Evolutionary conservation across 2,797 vertebrate genomes (phyloP), one percentile per base, ranked within the genome.

Genomic region (Acanthopagrus latus): DNA sequence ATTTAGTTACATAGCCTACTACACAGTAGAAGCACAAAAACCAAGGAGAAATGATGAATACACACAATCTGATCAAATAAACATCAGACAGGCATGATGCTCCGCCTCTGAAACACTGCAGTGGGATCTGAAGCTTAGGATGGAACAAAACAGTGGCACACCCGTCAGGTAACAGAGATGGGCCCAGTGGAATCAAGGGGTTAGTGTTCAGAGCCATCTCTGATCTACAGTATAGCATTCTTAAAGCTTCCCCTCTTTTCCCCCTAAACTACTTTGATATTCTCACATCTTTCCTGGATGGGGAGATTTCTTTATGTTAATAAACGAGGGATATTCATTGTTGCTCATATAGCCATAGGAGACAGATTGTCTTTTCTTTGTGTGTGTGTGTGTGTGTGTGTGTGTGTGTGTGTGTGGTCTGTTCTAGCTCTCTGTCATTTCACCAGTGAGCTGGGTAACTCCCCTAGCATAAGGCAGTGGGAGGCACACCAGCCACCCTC

Each of bases 391-490:
- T 44, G 71, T 60, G 48, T 64, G 64, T 54, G 14, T 70, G 54
- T 44, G 71, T 62, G 51, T 57, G 60, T 52, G 48, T 50, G 76
- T 63, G 72, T 48, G 72, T 60, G 63, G 54, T 69, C 62, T 59
- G 51, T 25, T 59, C 46, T 55, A 65, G 71, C 70, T 76, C 71
- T 82, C 78, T 74, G 75, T 85, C 68, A 80, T 84, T 85, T 86
- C 76, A 79, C 74, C 57, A 75, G 66, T 4, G 58, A 81, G 68
- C 51, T 51, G 59, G 69, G 38, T 71, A 87, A 85, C 85, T 90
- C 89, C 86, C 92, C 60, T 56, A 86, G 60, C 75, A 91, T 87
- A 90, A 89, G 84, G 88, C 85, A 58, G 72, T 82, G 64, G 71
- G 86, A 88, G 87, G 85, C 70, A 68, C 84, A 88, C 82, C 76